Evolutionary conservation across 2,113 vertebrate species (phyloP).

Genomic region (Trochalopteron elliotii): DNA sequence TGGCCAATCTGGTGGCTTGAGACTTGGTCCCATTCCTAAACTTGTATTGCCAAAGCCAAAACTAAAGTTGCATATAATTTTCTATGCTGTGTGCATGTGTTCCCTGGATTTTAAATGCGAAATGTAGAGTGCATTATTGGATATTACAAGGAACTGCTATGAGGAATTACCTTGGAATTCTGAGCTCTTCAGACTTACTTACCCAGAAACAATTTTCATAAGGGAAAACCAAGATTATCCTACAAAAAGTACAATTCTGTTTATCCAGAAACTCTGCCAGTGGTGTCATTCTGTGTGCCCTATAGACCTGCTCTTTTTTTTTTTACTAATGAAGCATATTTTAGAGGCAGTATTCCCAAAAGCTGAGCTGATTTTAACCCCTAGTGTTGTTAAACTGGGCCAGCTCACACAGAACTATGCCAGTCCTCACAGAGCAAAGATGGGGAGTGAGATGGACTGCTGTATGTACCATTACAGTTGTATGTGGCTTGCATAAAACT

Average conservation of each 20-base stretch:
- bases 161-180: neutral
- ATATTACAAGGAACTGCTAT: neutral
- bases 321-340: neutral
- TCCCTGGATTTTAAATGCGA: neutral
- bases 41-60: fast-evolving
- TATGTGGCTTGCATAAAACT: neutral
- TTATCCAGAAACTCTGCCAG: neutral
- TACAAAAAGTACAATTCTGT: neutral
- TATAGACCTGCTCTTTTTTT: neutral
- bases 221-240: neutral
- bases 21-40: neutral
- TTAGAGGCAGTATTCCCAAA: neutral
- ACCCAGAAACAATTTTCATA: neutral
- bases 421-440: neutral
- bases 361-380: neutral
- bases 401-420: neutral
- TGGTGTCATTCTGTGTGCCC: fast-evolving
- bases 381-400: neutral
- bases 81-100: neutral
- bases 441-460: neutral
- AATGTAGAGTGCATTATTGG: neutral
- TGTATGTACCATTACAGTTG: neutral
- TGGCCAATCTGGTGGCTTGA: neutral
- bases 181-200: neutral
- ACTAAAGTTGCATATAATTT: neutral